Conservation (phyloP, 1,140 invertebrate genomes). For the Leptoteleia sp. region DNA sequence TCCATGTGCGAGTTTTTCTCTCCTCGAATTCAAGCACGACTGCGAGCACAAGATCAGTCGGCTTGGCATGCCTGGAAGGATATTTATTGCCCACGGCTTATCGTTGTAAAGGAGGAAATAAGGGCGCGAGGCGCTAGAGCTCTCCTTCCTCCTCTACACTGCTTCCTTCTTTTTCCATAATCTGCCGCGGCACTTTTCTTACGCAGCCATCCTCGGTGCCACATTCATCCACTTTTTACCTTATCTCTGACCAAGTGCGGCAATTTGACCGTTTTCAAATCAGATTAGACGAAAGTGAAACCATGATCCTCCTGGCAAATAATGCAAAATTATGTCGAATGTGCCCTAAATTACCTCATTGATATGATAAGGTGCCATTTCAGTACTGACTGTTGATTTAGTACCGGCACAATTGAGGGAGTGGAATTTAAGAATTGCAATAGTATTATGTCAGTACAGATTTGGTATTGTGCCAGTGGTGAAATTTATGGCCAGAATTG, state of each 20-base stretch:
- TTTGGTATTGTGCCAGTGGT: too few relatives aligned
- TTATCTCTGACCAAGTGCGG: conserved; percentile 42
- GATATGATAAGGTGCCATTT: too few relatives aligned
- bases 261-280: conserved; percentile 37
- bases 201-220: conserved; percentile 25
- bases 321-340: too few relatives aligned
- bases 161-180: conserved; percentile 51
- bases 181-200: conserved; percentile 52
- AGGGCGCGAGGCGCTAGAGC: conserved; percentile 59
- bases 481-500: too few relatives aligned
- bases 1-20: conserved; percentile 65
- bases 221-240: conserved; percentile 32
- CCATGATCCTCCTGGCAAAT: too few relatives aligned
- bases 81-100: conserved; percentile 66
- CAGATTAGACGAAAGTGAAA: too few relatives aligned
- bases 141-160: conserved; percentile 43
- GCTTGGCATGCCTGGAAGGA: conserved; percentile 56
- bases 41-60: conserved; percentile 56
- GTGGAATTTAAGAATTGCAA: too few relatives aligned
- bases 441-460: too few relatives aligned
- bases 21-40: conserved; percentile 58
- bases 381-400: too few relatives aligned
- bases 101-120: conserved; percentile 60
- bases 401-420: too few relatives aligned
- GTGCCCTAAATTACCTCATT: too few relatives aligned